phyloP scores from a whole-genome alignment of 2,888 invertebrate genomes.

The Molanna angustata region DNA sequence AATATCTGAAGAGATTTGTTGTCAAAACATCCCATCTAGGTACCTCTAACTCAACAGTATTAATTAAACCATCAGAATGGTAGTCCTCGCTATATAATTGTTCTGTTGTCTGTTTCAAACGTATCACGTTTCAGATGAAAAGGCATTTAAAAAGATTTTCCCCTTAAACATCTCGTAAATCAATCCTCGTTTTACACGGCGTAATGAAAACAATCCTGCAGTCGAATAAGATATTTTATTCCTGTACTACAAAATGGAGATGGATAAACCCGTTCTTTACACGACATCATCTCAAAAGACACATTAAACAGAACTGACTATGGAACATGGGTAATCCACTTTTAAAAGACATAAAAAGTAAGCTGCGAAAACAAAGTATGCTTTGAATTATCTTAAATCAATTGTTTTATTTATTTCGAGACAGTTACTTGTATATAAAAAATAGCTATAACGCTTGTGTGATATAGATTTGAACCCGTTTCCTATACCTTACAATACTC shows the following conservation, averaged over 20 bases:
- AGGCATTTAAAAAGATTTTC: background rate
- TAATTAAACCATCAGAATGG: slow-evolving; percentile 19
- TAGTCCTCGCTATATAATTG: slow-evolving; percentile 15
- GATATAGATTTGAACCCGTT: too few species aligned
- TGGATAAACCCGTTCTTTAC: too few species aligned
- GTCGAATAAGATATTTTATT: slow-evolving; percentile 1
- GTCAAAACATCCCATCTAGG: slow-evolving; percentile 9
- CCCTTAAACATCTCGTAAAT: slow-evolving; percentile 17
- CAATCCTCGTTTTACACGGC: slow-evolving; percentile 27
- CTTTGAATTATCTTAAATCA: too few species aligned
- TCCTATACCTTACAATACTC: too few species aligned
- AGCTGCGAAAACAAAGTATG: too few species aligned
- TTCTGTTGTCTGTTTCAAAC: slow-evolving; percentile 16
- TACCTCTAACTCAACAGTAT: slow-evolving; percentile 17
- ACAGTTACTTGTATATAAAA: too few species aligned
- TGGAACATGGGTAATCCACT: too few species aligned
- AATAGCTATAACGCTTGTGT: too few species aligned
- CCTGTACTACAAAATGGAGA: background rate
- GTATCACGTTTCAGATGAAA: slow-evolving; percentile 9
- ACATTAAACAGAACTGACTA: too few species aligned
- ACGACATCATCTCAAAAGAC: too few species aligned
- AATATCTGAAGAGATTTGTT: slow-evolving; percentile 10
- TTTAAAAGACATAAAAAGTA: too few species aligned
- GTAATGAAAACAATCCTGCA: slow-evolving; percentile 27
- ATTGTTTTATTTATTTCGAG: too few species aligned